Conservation (phyloP, 2,888 invertebrate species). For the Pseudococcus jackbeardsleyi region DNA sequence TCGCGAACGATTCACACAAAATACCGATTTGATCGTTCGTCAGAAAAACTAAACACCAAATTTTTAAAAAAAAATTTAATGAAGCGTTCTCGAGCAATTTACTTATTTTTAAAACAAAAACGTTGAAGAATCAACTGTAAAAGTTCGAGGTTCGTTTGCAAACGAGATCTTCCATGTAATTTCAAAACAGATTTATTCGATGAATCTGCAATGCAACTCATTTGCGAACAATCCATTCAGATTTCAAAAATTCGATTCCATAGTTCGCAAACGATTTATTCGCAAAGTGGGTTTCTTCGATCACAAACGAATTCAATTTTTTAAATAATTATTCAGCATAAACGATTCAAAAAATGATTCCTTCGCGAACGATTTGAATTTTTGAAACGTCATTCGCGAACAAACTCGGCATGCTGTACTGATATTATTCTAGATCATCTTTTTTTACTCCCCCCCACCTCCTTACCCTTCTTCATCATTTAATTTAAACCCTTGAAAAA, state of each 20-base stretch:
- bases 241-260: too few species aligned
- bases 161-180: too few species aligned
- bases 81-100: neutral
- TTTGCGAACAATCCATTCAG: neutral
- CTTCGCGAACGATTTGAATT: neutral
- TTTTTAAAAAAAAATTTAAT: neutral
- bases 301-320: neutral
- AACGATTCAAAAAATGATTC: neutral
- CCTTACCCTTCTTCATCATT: too few species aligned
- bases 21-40: neutral
- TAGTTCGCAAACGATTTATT: neutral
- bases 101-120: too few species aligned
- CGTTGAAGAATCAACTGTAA: too few species aligned
- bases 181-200: too few species aligned
- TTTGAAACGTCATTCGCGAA: neutral
- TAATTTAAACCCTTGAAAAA: too few species aligned
- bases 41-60: neutral
- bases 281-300: neutral
- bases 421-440: too few species aligned
- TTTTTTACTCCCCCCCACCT: too few species aligned
- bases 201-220: neutral
- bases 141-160: too few species aligned
- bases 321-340: neutral
- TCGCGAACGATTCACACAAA: neutral
- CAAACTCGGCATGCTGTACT: too few species aligned